Base-by-base conservation (phyloP, 2,113 vertebrate species). In the Origma solitaria region DNA sequence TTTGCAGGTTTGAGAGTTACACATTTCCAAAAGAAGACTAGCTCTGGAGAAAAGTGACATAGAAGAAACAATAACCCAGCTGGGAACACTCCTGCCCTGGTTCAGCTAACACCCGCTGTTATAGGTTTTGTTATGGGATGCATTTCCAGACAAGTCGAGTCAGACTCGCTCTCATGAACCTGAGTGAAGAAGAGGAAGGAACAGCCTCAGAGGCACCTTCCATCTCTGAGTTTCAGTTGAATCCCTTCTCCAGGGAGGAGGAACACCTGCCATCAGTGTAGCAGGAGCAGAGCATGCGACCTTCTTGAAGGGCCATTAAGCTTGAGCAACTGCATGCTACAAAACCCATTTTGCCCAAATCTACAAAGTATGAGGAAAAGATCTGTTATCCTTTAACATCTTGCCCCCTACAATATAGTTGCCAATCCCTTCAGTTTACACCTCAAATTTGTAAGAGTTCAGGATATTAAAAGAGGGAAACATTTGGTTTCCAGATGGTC, bases 91-190 rank as follows among this genome's bases (percentile, higher is more conserved):
- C n/a, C n/a, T 38, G 21, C 35, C 45, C 25, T 58, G 37, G 28
- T 30, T 84, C 54, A 37, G 7, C 8, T 5, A 50, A 27, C n/a
- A 14, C 33, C 17, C 0, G 0, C 10, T 35, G 8, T 25, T 58
- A 24, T 0, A 2, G 37, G 25, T 35, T 47, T 19, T 45, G 11
- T 33, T 38, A 50, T 14, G 9, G 33, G 13, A n/a, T 1, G 0
- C 9, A 11, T 79, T 54, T 38, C 40, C 47, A 37, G 33, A 25
- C 13, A 19, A 82, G 9, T 3, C 2, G 0, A 5, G 7, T 27
- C 18, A 72, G 45, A 44, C n/a, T 44, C 9, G 27, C 16, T 49
- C 28, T 42, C 24, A 31, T 6, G 8, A 75, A 10, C 20, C 2
- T 38, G 3, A 12, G 19, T 9, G 13, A 54, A 42, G 12, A 85